Evolutionary conservation across 2,797 vertebrate species (phyloP).

Genomic region (Amniataba percoides): DNA sequence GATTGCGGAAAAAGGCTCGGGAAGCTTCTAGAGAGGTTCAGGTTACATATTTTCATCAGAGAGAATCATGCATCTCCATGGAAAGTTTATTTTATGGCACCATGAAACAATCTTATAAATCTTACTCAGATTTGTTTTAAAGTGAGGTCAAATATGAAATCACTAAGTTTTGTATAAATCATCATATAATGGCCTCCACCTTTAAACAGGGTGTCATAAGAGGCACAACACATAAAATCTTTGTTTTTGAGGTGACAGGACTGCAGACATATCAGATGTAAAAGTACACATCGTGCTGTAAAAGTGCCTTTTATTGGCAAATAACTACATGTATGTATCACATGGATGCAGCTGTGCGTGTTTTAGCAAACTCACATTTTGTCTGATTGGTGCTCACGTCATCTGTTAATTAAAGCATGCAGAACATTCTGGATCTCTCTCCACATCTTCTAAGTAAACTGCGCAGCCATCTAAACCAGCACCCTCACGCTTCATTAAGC

Average conservation of each 20-base stretch:
- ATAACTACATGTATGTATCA: too few species aligned
- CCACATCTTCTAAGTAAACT: neutral
- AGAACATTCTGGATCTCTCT: neutral
- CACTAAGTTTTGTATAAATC: neutral
- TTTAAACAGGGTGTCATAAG: neutral
- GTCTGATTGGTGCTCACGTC: too few species aligned
- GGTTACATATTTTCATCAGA: conserved; percentile 5
- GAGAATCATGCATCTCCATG: neutral
- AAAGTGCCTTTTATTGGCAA: too few species aligned
- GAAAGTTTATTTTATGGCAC: neutral
- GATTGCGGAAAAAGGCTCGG: neutral
- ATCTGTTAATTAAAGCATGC: neutral
- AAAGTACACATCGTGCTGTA: too few species aligned
- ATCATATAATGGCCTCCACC: too few species aligned
- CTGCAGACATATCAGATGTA: too few species aligned
- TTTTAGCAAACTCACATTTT: neutral
- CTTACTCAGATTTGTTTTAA: neutral
- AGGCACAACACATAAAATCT: too few species aligned
- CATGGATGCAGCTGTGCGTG: too few species aligned
- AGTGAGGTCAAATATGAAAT: neutral
- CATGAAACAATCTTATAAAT: neutral
- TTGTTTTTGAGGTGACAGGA: too few species aligned
- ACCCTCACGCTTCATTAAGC: neutral
- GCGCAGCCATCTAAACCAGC: neutral
- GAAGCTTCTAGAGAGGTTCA: neutral